Evolutionary conservation across 2,797 vertebrate species (phyloP).

Genomic region (Aldrovandia affinis): DNA sequence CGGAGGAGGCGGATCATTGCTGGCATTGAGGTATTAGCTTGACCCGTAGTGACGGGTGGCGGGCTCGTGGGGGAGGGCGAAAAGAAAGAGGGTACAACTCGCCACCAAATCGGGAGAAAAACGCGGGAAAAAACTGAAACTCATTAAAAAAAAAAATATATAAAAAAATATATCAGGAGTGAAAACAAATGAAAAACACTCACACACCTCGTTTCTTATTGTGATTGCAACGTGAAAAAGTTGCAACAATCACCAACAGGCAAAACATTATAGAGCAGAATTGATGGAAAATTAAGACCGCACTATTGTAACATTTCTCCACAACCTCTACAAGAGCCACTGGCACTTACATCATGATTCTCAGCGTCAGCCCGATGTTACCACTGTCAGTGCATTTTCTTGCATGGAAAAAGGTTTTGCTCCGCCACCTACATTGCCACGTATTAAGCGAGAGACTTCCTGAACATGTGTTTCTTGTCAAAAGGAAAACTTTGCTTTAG

Average conservation of each 20-base stretch:
- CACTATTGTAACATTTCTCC: not conserved
- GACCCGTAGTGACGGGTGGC: too few relatives aligned
- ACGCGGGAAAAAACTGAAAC: too few relatives aligned
- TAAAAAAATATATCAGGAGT: not conserved
- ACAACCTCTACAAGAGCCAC: not conserved
- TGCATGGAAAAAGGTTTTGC: not conserved
- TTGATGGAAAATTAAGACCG: not conserved
- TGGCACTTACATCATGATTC: not conserved
- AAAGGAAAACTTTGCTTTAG: not conserved
- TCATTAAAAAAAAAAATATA: too few relatives aligned
- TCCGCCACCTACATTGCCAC: not conserved
- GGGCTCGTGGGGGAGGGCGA: too few relatives aligned
- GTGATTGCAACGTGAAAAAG: not conserved
- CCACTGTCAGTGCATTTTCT: not conserved
- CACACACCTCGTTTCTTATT: not conserved
- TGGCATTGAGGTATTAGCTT: too few relatives aligned
- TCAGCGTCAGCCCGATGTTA: not conserved
- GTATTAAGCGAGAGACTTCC: not conserved
- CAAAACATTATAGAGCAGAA: not conserved
- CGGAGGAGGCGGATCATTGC: too few relatives aligned
- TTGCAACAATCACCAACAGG: not conserved
- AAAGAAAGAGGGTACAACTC: too few relatives aligned
- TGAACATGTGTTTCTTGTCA: conserved; percentile 24
- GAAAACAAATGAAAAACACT: too few relatives aligned
- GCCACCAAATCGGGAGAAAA: too few relatives aligned